Evolutionary conservation across 2,888 invertebrate genomes (phyloP), one percentile per base, ranked within the genome.

Genomic region (Lomographa bimaculata): DNA sequence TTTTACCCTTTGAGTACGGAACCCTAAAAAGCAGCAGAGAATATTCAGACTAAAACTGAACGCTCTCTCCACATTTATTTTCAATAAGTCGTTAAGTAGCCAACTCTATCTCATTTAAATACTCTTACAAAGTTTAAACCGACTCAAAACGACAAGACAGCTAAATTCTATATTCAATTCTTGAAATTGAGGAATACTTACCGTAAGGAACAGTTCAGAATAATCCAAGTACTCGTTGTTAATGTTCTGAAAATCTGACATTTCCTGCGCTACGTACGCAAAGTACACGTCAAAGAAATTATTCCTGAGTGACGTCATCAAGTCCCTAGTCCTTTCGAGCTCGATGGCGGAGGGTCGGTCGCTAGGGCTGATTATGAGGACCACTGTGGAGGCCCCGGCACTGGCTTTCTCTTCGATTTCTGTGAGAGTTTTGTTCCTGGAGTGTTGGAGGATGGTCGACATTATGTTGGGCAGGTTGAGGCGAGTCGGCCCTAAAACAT

Each of bases 201-300:
- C 86, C 64, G 66, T 56, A 10, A 91, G 60, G 62, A 91, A 82
- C 32, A 82, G 54, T 49, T 91, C 91, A 0, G 89, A 89, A 56
- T 90, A 90, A 50, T 84, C 87, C 42, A 84, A 62, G 55, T 82
- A 79, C 47, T 85, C 81, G 9, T 81, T 80, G 41, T 84, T 82
- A 6, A 91, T 73, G 39, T 84, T 80, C 43, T 85, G 75, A 51
- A 87, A 91, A 25, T 80, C 79, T 0, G 69, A 60, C 10, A 80
- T 54, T 28, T 90, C 84, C 7, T 77, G 71, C 0, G 91, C 80
- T 0, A 89, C 73, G 51, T 91, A 92, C 0, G 90, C 73, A 42
- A 92, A 89, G 52, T 87, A 90, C 0, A 90, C 83, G 48, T 92
- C 91, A 12, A 90, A 91, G 60, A 86, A 84, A 5, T 74, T 72